Base-by-base conservation (phyloP, 2,113 vertebrate genomes). In the Orientallactaga bullata region DNA sequence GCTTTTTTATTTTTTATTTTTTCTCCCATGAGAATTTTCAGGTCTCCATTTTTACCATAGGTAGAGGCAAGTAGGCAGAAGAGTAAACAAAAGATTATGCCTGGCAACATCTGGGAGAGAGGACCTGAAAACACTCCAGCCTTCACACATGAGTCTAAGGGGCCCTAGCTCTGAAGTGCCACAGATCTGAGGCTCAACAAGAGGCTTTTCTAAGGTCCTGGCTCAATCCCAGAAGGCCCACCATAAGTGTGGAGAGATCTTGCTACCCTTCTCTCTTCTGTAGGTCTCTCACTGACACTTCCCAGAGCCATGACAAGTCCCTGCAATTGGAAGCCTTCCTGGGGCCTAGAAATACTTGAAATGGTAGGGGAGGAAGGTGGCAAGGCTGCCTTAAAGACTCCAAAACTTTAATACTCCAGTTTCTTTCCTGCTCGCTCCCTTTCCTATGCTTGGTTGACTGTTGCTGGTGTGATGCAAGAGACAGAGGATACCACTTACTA, bases 161-260 rank as follows among this genome's bases (percentile, higher is more conserved):
- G 11, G 21, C 35, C 3, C 18, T 4, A 18, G 42, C 2, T 32
- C 11, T 5, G 3, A 35, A 28, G 2, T 37, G 10, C 0, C 1
- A 10, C 16, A 3, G 18, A 3, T 37, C 6, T 26, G 23, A 65
- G 39, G 24, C 17, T 47, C 8, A 3, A 8, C 12, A 65, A 11
- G 82, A 84, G 37, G 9, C 32, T 60, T 32, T 24, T 15, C 16
- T 13, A 26, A 68, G 23, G 24, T 21, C 7, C 24, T 11, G 30
- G n/a, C 8, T 66, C 18, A 26, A 74, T 30, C 5, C 5, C 32
- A 3, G 18, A 15, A 8, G 1, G n/a, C 4, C 2, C 30, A 24
- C 60, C 28, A 3, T 28, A 6, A 1, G 15, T 3, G 9, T 28
- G 21, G 21, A 32, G 24, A 51, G 15, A 17, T 28, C 17, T 24